These are phyloP conservation scores for Linurgus olivaceus DNA, from an alignment of 2,797 vertebrate genomes.

Conservation along the genomic window DNA sequence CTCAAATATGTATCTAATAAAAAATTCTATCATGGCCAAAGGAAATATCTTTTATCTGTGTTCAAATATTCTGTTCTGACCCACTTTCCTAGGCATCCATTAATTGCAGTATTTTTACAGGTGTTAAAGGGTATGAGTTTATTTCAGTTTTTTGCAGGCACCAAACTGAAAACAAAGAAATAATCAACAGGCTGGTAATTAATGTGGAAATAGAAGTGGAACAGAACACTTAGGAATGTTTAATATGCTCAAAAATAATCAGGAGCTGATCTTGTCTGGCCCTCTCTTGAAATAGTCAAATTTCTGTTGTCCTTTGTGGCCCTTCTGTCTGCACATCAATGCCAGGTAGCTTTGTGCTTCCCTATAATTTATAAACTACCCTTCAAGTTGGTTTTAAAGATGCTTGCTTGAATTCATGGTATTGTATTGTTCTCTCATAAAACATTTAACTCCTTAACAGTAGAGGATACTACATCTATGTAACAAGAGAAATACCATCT, in stretches of 20 bases:
- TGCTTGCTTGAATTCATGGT: neutral
- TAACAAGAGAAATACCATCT: neutral
- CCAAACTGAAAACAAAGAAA: neutral
- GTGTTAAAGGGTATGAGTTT: neutral
- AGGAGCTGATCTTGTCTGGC: neutral
- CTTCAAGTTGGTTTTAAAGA: neutral
- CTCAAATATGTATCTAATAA: constrained; percentile 16
- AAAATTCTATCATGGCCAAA: neutral
- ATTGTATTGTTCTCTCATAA: neutral
- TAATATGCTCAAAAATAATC: neutral
- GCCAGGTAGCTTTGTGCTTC: neutral
- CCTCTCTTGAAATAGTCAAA: neutral
- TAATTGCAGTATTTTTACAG: constrained; percentile 15
- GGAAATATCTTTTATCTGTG: constrained; percentile 12
- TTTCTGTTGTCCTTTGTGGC: neutral
- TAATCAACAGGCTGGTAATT: neutral
- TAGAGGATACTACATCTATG: neutral
- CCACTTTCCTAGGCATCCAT: neutral
- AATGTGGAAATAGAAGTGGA: neutral
- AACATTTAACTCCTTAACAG: neutral
- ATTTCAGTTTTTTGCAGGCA: neutral
- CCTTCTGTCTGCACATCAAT: neutral
- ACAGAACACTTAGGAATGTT: neutral
- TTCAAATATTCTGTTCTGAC: constrained; percentile 14
- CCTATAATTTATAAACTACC: neutral